Conservation (phyloP, 1,140 invertebrate genomes). For the Hormaphis cornu region DNA sequence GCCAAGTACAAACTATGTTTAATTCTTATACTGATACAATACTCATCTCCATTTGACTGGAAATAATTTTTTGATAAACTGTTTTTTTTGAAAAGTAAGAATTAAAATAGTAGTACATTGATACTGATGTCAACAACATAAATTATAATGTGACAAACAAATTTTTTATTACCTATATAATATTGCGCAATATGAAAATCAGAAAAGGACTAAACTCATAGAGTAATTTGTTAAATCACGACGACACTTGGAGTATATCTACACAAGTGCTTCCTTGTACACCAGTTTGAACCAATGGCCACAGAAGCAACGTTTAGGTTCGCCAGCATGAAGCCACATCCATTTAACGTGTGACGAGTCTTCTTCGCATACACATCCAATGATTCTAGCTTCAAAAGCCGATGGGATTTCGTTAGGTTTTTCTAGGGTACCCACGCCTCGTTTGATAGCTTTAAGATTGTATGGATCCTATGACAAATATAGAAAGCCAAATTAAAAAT, state of each 20-base stretch:
- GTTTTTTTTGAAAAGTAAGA: neutral
- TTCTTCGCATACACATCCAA: constrained; percentile 95
- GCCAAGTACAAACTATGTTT: neutral
- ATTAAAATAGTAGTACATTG: neutral
- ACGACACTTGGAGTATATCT: neutral
- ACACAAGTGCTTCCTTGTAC: constrained; percentile 32
- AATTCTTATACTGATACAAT: neutral
- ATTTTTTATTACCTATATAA: too few relatives aligned
- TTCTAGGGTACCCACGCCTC: constrained; percentile 67
- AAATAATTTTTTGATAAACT: neutral
- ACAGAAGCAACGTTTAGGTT: constrained; percentile 83
- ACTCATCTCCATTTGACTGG: neutral
- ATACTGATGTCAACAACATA: neutral
- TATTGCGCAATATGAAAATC: constrained; percentile 2
- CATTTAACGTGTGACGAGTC: constrained; percentile 78
- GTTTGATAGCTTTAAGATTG: constrained; percentile 68
- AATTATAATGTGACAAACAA: constrained; percentile 13
- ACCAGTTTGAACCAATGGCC: constrained; percentile 90
- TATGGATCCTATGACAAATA: constrained; percentile 65
- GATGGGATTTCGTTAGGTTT: constrained; percentile 83
- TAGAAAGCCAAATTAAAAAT: neutral
- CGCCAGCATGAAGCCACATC: constrained; percentile 87
- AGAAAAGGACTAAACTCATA: neutral
- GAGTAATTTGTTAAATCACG: neutral
- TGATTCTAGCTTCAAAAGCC: constrained; percentile 72